Conservation (phyloP, 1,140 invertebrate species). For the Paraescarpia echinospica region DNA sequence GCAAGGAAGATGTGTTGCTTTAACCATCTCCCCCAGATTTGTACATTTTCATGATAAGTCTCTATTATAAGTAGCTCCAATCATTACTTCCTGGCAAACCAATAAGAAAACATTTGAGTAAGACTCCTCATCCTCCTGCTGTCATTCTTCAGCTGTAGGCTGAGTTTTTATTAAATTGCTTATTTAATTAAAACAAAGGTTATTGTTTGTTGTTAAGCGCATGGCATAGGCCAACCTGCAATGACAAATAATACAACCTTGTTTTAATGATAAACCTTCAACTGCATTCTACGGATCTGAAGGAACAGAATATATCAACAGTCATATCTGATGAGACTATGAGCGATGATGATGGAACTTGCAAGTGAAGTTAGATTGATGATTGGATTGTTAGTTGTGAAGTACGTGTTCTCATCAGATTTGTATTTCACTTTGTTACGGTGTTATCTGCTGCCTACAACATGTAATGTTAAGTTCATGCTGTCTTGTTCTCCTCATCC, state of each 20-base stretch:
- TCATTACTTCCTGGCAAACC: neutral
- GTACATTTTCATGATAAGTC: neutral
- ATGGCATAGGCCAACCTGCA: neutral
- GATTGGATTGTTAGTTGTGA: neutral
- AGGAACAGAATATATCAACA: neutral
- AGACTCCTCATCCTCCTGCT: neutral
- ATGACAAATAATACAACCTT: neutral
- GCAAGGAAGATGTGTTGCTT: neutral
- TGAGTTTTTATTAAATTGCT: neutral
- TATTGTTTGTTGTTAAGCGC: constrained; percentile 1
- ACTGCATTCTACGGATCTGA: neutral
- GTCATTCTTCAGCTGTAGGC: neutral
- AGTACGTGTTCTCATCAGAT: neutral
- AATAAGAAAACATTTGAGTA: neutral
- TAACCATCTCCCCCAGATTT: neutral
- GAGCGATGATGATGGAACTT: neutral
- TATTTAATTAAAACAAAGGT: constrained; percentile 2
- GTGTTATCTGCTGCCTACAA: neutral
- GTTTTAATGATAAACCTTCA: neutral
- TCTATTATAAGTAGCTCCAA: neutral
- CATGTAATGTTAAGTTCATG: neutral
- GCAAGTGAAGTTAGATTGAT: neutral
- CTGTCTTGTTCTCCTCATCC: too few relatives aligned
- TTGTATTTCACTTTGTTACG: neutral
- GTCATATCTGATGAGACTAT: neutral